Evolutionary conservation across 2,888 invertebrate species (phyloP), one percentile per base, ranked within the genome.

Genomic region (Oscheius myriophilus): DNA sequence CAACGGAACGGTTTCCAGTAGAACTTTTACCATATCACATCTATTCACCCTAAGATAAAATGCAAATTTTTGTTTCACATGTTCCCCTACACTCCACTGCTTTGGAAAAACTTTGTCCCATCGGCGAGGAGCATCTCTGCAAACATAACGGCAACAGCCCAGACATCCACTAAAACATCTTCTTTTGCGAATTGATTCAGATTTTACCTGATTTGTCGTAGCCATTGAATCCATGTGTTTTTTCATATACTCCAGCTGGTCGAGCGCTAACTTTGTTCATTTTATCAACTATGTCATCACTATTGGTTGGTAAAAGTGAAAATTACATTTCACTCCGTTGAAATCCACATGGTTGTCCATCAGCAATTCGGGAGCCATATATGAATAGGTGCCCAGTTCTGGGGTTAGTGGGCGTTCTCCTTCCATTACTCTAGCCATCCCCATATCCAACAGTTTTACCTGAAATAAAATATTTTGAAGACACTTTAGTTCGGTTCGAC

Each of bases 121-220:
- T 46, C 49, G 21, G 61, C 26, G 25, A 49, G 26, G 1, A 61
- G 33, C 33, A 61, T 61, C 12, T 61, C 61, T 11, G 61, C 61
- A n/a, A 61, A 61, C 61, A 61, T 61, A 16, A 49, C 61, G 16
- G 49, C 61, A n/a, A 61, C 26, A 2, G 61, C 61, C 61, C 61
- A 61, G 26, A 61, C 49, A 61, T 61, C 61, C 46, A 61, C 61
- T 61, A 18, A 46, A 61, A 46, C 4, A 7, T 26, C 14, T 18
- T 1, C 21, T 16, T 59, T 39, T 33, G 11, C 2, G 12, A 11
- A 11, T 6, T 16, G n/a, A 18, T n/a, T 18, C 4, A 23, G 14
- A 43, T 14, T 26, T 18, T 49, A 61, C 61, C 49, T 16, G 61
- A 61, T 49, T 61, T 46, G n/a, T 49, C 49, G 33, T 61, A 61